These are phyloP conservation scores for Tetheella fluctuosa DNA, from an alignment of 2,888 invertebrate species.

Conservation along the genomic window DNA sequence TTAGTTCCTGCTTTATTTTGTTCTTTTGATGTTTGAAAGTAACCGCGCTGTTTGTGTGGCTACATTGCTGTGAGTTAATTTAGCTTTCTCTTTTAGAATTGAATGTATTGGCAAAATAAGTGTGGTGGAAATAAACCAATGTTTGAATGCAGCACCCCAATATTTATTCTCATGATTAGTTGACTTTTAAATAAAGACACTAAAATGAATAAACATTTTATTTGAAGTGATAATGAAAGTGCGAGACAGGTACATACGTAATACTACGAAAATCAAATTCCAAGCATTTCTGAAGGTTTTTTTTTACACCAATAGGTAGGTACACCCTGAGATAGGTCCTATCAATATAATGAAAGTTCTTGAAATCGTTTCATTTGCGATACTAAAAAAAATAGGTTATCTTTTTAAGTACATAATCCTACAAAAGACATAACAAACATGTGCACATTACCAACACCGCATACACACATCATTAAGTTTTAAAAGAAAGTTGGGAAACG, in stretches of 20 bases:
- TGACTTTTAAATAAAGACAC: neutral
- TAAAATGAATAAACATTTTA: too few species aligned
- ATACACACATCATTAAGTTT: conserved; percentile 57
- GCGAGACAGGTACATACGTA: too few species aligned
- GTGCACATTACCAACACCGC: conserved; percentile 28
- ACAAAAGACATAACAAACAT: conserved; percentile 3
- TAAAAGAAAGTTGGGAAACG: conserved; percentile 67
- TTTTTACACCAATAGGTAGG: too few species aligned
- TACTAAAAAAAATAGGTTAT: too few species aligned
- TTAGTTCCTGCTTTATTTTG: conserved; percentile 76
- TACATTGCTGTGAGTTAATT: conserved; percentile 44
- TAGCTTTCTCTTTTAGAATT: neutral
- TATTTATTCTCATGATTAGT: neutral
- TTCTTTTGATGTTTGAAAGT: conserved; percentile 78
- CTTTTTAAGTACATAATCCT: neutral
- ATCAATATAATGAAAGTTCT: too few species aligned
- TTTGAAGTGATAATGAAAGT: too few species aligned
- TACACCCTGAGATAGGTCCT: too few species aligned
- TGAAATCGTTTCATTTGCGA: too few species aligned
- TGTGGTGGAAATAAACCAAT: neutral
- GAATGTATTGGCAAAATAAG: neutral
- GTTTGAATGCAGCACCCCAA: neutral
- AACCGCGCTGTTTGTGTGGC: conserved; percentile 63
- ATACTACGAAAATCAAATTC: too few species aligned
- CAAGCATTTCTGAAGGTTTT: too few species aligned